Percentiles rank a stretch among this genome's conserved stretches.
phyloP scores from a whole-genome alignment of 2,113 vertebrate genomes.

The Rhea americana region DNA sequence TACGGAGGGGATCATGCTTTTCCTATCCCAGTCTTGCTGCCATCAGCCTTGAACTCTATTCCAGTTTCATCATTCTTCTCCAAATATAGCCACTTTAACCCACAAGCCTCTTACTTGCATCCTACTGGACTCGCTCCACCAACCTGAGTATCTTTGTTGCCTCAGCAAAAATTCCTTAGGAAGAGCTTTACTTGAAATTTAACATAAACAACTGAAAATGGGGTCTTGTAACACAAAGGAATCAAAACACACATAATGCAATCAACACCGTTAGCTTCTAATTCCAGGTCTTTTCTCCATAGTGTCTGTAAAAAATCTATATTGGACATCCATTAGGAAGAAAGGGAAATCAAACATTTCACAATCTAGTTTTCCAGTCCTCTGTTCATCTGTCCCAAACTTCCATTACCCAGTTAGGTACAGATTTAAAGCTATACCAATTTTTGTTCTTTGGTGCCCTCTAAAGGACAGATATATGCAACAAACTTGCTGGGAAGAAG shows the following conservation, averaged over 20 bases:
- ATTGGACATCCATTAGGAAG: neutral
- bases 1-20: neutral
- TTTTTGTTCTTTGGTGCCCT: slow-evolving; percentile 69
- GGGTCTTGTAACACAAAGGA: neutral
- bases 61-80: neutral
- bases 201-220: neutral
- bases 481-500: neutral
- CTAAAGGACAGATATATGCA: slow-evolving; percentile 44
- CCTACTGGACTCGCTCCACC: neutral
- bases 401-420: neutral
- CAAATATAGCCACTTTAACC: neutral
- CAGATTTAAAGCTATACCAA: neutral
- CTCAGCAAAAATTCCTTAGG: neutral
- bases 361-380: neutral
- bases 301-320: no score
- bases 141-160: neutral
- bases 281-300: no score
- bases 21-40: neutral
- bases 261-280: neutral
- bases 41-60: neutral
- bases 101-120: neutral
- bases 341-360: neutral
- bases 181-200: neutral
- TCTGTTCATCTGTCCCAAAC: neutral
- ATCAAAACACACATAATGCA: neutral